Conservation (phyloP, 1,140 invertebrate species). For the Asbolus verrucosus region DNA sequence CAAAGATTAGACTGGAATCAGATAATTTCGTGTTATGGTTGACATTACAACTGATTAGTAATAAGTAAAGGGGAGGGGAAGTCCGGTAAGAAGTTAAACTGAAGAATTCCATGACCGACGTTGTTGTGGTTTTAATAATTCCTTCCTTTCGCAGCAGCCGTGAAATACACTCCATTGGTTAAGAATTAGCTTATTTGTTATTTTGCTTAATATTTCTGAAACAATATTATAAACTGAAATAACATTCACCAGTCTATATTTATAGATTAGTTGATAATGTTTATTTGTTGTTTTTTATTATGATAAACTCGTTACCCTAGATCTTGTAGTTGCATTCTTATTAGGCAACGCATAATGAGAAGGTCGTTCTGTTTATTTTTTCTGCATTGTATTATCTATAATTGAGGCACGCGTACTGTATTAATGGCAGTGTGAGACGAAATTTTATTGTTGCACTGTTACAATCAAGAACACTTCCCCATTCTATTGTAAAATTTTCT, state of each 20-base stretch:
- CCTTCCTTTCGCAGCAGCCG: not conserved
- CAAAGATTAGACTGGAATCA: not conserved
- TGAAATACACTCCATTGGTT: not conserved
- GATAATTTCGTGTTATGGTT: constrained; percentile 11
- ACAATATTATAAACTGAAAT: not conserved
- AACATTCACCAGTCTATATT: not conserved
- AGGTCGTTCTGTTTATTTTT: constrained; percentile 42
- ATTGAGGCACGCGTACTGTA: constrained; percentile 6
- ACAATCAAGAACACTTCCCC: not conserved
- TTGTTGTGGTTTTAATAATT: not conserved
- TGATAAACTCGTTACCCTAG: constrained; percentile 46
- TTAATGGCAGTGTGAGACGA: constrained; percentile 7
- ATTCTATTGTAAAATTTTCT: no score
- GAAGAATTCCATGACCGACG: not conserved
- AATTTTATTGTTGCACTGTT: not conserved
- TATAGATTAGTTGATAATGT: constrained; percentile 6
- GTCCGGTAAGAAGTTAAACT: not conserved
- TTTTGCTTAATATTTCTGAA: not conserved
- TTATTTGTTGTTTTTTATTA: constrained; percentile 2
- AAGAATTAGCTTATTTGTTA: no score
- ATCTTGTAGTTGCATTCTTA: constrained; percentile 44
- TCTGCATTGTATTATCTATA: constrained; percentile 7
- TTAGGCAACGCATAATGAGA: constrained; percentile 38
- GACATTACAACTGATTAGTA: no score
- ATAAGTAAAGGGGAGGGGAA: not conserved